Evolutionary conservation across 2,888 invertebrate genomes (phyloP).

Genomic region (Agrotis ipsilon): DNA sequence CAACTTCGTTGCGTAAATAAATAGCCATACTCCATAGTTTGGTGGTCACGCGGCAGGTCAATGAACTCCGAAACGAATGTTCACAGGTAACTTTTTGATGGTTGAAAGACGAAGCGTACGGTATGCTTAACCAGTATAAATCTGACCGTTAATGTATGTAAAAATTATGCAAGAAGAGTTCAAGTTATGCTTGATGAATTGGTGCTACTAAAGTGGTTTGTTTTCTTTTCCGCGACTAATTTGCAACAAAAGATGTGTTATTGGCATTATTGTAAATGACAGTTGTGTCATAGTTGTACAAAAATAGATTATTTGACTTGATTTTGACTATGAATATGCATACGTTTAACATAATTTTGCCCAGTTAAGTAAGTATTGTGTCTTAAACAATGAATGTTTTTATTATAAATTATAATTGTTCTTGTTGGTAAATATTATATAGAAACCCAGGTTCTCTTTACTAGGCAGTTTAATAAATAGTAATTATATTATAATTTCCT

Average conservation of each 20-base stretch:
- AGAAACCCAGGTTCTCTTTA: not conserved
- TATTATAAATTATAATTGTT: no score
- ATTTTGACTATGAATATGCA: constrained; percentile 9
- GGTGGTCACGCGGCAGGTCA: constrained; percentile 59
- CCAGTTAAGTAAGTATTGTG: constrained; percentile 10
- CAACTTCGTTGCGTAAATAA: constrained; percentile 60
- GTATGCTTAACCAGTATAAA: no score
- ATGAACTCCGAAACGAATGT: constrained; percentile 50
- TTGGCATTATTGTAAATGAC: constrained; percentile 18
- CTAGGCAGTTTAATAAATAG: not conserved
- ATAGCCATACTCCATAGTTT: constrained; percentile 51
- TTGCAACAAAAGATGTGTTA: constrained; percentile 48
- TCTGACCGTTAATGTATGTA: no score
- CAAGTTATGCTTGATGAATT: no score
- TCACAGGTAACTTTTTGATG: constrained; percentile 36
- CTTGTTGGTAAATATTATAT: not conserved
- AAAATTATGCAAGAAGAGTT: no score
- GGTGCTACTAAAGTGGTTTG: constrained; percentile 30
- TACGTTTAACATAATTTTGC: constrained; percentile 20
- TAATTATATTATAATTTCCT: not conserved
- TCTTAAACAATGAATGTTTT: no score
- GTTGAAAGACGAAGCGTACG: constrained; percentile 23
- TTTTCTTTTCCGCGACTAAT: constrained; percentile 52
- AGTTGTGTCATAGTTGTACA: constrained; percentile 30
- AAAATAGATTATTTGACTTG: constrained; percentile 25